A percentile compares a stretch with the other conserved stretches of the same genome.
phyloP scores from a whole-genome alignment of 2,888 invertebrate genomes.

The Eilema sororculum region DNA sequence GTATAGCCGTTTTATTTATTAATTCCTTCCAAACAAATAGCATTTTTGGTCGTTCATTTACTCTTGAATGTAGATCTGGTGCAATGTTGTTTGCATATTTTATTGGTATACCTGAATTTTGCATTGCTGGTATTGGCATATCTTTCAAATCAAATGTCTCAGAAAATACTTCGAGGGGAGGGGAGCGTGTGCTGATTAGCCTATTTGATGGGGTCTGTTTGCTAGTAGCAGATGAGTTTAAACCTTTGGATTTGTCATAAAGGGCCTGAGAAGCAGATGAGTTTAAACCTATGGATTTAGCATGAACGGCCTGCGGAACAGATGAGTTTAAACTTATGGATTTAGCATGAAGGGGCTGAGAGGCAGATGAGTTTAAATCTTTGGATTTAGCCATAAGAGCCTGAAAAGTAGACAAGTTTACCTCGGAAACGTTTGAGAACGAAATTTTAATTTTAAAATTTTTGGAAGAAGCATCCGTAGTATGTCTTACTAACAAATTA shows the following conservation, averaged over 20 bases:
- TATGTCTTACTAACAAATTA: constrained; percentile 24
- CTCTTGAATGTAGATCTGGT: background rate
- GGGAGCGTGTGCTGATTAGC: background rate
- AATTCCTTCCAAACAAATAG: background rate
- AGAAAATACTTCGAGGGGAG: background rate
- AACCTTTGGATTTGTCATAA: background rate
- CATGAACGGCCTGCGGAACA: background rate
- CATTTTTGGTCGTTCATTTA: background rate
- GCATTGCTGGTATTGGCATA: background rate
- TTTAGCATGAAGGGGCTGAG: background rate
- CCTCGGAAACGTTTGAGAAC: constrained; percentile 15
- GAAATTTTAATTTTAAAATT: constrained; percentile 16
- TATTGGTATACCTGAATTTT: background rate
- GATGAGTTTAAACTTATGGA: background rate
- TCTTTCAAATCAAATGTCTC: background rate
- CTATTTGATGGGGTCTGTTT: background rate
- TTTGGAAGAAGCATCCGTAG: constrained; percentile 25
- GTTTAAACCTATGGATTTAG: background rate
- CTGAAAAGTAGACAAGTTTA: background rate
- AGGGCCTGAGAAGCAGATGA: background rate
- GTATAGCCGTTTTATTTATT: background rate
- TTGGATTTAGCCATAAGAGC: background rate
- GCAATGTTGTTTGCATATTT: no score
- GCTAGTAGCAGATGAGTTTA: background rate
- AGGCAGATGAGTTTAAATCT: background rate